Evolutionary conservation across 2,888 invertebrate species (phyloP), one percentile per base, ranked within the genome.

Genomic region (Leucoptera coffeella): DNA sequence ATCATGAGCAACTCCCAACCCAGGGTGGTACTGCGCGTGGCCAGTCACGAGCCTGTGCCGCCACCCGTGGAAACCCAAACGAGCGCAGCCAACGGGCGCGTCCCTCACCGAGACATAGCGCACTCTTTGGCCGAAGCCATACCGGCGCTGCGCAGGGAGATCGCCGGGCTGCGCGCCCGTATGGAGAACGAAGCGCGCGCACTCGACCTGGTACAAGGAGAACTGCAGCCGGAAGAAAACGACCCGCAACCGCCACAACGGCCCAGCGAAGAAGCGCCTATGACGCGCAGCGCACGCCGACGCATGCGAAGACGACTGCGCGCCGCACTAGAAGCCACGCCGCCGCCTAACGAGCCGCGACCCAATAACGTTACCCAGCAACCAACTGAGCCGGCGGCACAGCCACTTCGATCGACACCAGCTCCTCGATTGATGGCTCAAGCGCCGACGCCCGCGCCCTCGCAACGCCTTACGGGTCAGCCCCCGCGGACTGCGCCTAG

Each of bases 11-110:
- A 41, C 17, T 46, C 48, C n/a, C 55, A 51, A 40, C 67, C 67
- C 23, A 56, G 65, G 27, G 60, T 56, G 33, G 57, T 67, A 14
- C 39, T 67, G 33, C 58, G 67, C 30, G 56, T 67, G 30, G 67
- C 67, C 29, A 55, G 44, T 36, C 58, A 65, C 31, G 31, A 46
- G 15, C 22, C 25, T 10, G 13, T 11, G 14, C 21, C 12, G 12
- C 15, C 31, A 1, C 45, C 47, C n/a, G n/a, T n/a, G n/a, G n/a
- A n/a, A n/a, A n/a, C n/a, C n/a, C n/a, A n/a, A n/a, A n/a, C n/a
- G 30, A 37, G 57, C 6, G 53, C 54, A 32, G 56, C 56, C 7
- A 51, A 54, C 24, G 38, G 61, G 10, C 59, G 56, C 29, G 57
- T 51, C 29, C 38, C 67, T 15, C 59, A 59, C 32, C 48, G 54